Conservation (phyloP, 2,888 invertebrate species). For the Yponomeuta evonymella region DNA sequence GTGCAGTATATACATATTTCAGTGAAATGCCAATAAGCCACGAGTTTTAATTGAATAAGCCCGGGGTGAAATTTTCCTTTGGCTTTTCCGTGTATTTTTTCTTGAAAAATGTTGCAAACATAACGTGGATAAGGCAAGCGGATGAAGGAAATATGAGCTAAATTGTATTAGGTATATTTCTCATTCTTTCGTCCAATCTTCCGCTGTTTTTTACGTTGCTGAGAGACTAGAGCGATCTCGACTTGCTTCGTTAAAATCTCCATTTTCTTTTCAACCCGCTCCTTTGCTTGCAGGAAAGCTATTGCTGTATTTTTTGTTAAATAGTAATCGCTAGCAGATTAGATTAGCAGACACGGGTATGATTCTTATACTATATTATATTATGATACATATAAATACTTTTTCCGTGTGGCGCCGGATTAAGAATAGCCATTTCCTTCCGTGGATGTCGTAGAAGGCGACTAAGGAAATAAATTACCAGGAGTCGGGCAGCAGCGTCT, state of each 20-base stretch:
- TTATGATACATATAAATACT: too few species aligned
- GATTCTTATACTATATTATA: too few species aligned
- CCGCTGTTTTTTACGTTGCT: constrained; percentile 14
- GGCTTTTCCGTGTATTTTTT: background rate
- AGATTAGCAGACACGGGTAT: too few species aligned
- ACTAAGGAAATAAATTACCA: too few species aligned
- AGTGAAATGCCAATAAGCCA: background rate
- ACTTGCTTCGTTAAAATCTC: constrained; percentile 25
- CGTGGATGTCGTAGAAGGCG: too few species aligned
- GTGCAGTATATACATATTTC: background rate
- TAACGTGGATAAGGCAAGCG: background rate
- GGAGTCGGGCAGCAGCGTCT: too few species aligned
- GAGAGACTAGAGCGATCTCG: constrained; percentile 17
- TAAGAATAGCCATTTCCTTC: too few species aligned
- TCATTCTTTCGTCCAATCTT: constrained; percentile 21
- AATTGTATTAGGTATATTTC: constrained; percentile 20
- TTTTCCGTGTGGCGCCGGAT: too few species aligned
- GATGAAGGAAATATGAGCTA: constrained; percentile 20
- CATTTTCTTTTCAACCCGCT: constrained; percentile 17
- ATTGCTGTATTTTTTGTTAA: background rate
- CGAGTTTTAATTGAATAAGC: too few species aligned
- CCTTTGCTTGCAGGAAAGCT: background rate
- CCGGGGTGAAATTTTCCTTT: background rate
- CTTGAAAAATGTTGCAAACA: background rate
- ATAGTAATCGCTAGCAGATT: background rate